Base-by-base conservation (phyloP, 2,888 invertebrate species). In the Hirtodrosophila trivittata region DNA sequence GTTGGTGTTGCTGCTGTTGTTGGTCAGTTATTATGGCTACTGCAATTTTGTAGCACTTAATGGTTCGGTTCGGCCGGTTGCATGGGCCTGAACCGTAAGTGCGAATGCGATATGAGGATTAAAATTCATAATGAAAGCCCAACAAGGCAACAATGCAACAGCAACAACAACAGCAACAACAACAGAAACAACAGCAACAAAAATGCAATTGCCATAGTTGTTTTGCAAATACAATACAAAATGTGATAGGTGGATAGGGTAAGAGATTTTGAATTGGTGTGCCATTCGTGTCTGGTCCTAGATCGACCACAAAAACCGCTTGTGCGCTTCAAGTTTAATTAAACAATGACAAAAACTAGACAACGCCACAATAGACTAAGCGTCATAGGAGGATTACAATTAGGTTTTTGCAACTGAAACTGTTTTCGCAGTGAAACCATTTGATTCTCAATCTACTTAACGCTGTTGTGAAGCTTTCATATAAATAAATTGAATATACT, bases 61-160 rank as follows among this genome's bases (percentile, higher is more conserved):
- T 83, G 81, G 74, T 68, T 75, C 59, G 60, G 47, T 49, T 51
- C 64, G 45, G 12, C 21, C 21, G 39, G 21, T 25, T 45, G 28
- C 12, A 35, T 16, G 54, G n/a, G 60, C 57, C 64, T 59, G 66
- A 77, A 57, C 77, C 60, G 63, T 70, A 86, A 85, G 86, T 84
- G 84, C 77, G 77, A 85, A 86, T 86, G 80, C 80, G 86, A 86
- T 86, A 84, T 78, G 74, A 70, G 84, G 84, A 85, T 85, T 83
- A 83, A 86, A 86, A 85, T 81, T 80, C 83, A 82, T 80, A 77
- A 86, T 86, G 78, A 75, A 83, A 75, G 47, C 73, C 52, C 71
- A 64, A 50, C 49, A 52, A 46, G 12, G 45, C 57, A 59, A 28
- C 64, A 13, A 9, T n/a, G 41, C 9, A 12, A 28, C 12, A 16